phyloP scores from a whole-genome alignment of 2,113 vertebrate genomes.

The Spea bombifrons region DNA sequence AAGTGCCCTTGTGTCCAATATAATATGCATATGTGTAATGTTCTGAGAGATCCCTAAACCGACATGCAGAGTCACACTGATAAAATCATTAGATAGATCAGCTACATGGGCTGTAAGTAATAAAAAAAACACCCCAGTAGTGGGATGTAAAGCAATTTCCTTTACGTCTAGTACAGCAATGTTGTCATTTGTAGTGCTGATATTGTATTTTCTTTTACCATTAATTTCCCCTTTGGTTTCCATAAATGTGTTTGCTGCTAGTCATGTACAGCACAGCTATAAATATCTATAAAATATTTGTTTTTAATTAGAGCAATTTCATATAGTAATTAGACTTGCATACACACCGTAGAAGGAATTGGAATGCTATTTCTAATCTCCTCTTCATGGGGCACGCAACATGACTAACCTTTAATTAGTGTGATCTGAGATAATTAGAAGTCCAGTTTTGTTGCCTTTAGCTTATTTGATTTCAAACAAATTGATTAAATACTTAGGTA shows the following conservation, averaged over 20 bases:
- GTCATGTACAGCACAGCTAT: not conserved
- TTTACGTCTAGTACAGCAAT: no score
- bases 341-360: not conserved
- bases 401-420: constrained; percentile 4
- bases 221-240: not conserved
- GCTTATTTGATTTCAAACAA: not conserved
- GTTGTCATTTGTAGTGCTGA: no score
- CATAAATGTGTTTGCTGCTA: not conserved
- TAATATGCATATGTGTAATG: no score
- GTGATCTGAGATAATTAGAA: not conserved
- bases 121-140: no score
- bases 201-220: not conserved
- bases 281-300: not conserved
- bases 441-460: not conserved
- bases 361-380: constrained; percentile 3
- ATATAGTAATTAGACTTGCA: constrained; percentile 2
- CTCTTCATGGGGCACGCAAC: not conserved
- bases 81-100: no score
- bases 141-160: no score
- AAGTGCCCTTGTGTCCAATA: no score
- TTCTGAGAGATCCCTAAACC: no score
- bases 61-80: no score
- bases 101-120: no score
- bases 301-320: constrained; percentile 26
- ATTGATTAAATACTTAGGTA: not conserved